Evolutionary conservation across 2,113 vertebrate genomes (phyloP), one percentile per base, ranked within the genome.

Genomic region (Catharus fuscescens): DNA sequence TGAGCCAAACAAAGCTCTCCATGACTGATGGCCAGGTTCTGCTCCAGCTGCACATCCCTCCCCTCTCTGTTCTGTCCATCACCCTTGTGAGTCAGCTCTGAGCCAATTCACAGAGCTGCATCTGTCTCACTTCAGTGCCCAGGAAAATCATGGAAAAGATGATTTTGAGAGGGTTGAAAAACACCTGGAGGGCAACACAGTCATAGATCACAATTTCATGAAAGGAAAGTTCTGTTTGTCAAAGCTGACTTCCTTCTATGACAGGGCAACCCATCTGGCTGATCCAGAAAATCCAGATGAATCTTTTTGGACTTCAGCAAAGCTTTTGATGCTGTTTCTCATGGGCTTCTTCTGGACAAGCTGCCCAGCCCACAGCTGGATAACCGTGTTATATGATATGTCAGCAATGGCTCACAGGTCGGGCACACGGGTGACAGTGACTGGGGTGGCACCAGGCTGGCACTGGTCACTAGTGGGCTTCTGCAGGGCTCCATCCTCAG

Each of bases 321-420:
- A 25, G 16, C 2, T 67, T 66, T 53, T 40, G 53, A 12, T 60
- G n/a, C n/a, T 26, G 7, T 52, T 45, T n/a, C 32, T 60, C 45
- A 38, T 31, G 57, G 44, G 26, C 36, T 50, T 48, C 3, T 53
- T 66, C 28, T 5, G 9, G 45, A 31, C 6, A 60, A n/a, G 25
- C n/a, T 24, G 16, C 60, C 52, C 26, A 13, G 28, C 18, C 18
- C 15, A 11, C 32, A 45, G 32, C 18, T 60, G 32, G 24, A 8
- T 29, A 38, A 16, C 12, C 0, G 1, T 65, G 42, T 74, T 19
- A 62, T 2, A 3, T 5, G 16, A 12, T 36, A 31, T 9, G 6
- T 57, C 26, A 44, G 31, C 26, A 32, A 3, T 3, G 52, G 31
- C 50, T 57, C 31, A 24, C 18, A 40, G 42, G 17, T 26, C 0